These are phyloP conservation scores for Tonatia bakeri DNA, from an alignment of 2,113 vertebrate species.

Conservation along the genomic window DNA sequence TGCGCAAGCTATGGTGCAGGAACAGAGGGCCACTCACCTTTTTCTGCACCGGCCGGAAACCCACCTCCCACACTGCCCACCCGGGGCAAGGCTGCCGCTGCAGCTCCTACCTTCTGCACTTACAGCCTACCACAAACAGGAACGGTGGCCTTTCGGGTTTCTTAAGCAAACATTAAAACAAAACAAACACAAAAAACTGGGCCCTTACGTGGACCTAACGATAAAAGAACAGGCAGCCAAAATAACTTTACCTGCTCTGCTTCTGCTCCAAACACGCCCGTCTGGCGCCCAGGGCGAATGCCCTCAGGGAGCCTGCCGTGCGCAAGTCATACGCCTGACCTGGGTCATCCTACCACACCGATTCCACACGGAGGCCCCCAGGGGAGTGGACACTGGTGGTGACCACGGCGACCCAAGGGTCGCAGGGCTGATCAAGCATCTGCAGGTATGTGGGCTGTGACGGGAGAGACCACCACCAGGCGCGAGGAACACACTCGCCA, in stretches of 20 bases:
- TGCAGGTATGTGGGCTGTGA: not conserved
- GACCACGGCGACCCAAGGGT: not conserved
- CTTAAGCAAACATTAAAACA: conserved; percentile 31
- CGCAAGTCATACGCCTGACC: too few species aligned
- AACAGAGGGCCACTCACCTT: not conserved
- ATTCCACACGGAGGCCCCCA: not conserved
- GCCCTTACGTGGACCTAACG: not conserved
- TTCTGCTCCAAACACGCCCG: not conserved
- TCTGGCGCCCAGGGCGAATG: not conserved
- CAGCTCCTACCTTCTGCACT: not conserved
- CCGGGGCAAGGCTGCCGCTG: not conserved
- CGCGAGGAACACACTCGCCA: not conserved
- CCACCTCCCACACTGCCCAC: not conserved
- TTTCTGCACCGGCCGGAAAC: not conserved
- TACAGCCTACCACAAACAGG: not conserved
- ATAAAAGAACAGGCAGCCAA: not conserved
- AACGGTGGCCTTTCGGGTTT: not conserved
- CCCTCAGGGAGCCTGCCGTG: not conserved
- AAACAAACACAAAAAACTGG: not conserved
- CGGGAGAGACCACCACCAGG: not conserved
- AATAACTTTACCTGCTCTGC: not conserved
- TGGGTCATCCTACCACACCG: not conserved
- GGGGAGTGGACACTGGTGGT: not conserved
- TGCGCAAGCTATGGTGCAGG: not conserved
- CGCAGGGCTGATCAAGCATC: too few species aligned